Percentiles rank a stretch among this genome's conserved stretches.
Conservation (phyloP, 2,888 invertebrate genomes). For the Ligdia adustata region DNA sequence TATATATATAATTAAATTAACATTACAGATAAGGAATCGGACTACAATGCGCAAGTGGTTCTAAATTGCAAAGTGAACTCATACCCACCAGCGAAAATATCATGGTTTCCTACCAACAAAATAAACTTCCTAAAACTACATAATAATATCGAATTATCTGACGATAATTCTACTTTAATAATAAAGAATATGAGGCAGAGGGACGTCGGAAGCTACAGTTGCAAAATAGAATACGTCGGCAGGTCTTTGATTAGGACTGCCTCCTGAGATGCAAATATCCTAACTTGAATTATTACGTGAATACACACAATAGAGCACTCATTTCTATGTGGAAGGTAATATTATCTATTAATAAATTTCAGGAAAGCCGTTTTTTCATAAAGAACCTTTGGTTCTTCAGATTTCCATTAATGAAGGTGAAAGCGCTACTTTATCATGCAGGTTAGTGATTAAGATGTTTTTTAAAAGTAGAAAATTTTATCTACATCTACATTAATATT, state of each 20-base stretch:
- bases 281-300: too few relatives aligned
- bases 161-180: neutral
- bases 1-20: neutral
- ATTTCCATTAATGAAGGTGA: too few relatives aligned
- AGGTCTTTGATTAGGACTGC: neutral
- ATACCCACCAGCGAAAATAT: neutral
- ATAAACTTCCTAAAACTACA: neutral
- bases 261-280: neutral
- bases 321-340: too few relatives aligned
- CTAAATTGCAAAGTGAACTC: conserved; percentile 1
- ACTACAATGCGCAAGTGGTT: neutral
- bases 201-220: neutral
- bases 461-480: too few relatives aligned
- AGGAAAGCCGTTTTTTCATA: too few relatives aligned
- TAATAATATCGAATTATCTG: neutral
- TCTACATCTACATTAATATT: too few relatives aligned
- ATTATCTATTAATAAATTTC: too few relatives aligned
- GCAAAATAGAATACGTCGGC: neutral
- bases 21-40: neutral
- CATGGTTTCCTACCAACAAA: neutral
- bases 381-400: too few relatives aligned
- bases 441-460: too few relatives aligned
- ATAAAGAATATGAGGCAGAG: neutral
- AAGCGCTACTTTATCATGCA: too few relatives aligned
- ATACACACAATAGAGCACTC: too few relatives aligned